Conservation (phyloP, 2,888 invertebrate species). For the Matsumyia berberina region DNA sequence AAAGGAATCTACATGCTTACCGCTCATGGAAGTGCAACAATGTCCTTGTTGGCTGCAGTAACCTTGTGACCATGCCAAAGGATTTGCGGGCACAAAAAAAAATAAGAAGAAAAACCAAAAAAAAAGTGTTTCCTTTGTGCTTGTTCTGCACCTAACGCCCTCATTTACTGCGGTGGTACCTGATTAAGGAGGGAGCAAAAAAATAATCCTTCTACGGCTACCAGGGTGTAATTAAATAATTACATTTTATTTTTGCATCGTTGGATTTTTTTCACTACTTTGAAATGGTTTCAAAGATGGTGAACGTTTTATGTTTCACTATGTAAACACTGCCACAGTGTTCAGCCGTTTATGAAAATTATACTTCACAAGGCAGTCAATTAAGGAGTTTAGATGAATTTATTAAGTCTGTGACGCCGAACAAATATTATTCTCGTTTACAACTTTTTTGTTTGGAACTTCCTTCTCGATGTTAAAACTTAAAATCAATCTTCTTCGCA, state of each 20-base stretch:
- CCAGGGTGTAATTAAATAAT: conserved; percentile 52
- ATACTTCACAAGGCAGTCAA: too few species aligned
- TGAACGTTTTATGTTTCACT: background rate
- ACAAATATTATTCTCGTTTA: too few species aligned
- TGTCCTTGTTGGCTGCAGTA: conserved; percentile 14
- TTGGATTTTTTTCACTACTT: conserved; percentile 15
- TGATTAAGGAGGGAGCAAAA: conserved; percentile 25
- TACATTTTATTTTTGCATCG: conserved; percentile 40
- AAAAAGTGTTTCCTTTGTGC: conserved; percentile 23
- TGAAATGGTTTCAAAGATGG: background rate
- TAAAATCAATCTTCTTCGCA: too few species aligned
- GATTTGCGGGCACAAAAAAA: background rate
- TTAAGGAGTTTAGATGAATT: too few species aligned
- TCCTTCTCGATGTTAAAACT: too few species aligned
- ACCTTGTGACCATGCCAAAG: conserved; percentile 11
- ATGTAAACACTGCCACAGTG: too few species aligned
- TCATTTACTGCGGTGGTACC: conserved; percentile 23
- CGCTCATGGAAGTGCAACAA: conserved; percentile 1
- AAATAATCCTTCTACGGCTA: conserved; percentile 4
- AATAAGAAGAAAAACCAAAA: conserved; percentile 19
- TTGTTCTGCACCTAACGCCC: conserved; percentile 32
- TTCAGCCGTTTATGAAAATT: too few species aligned
- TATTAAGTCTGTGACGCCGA: too few species aligned
- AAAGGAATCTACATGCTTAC: conserved; percentile 9
- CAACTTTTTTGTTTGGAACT: too few species aligned